Base-by-base conservation (phyloP, 2,113 vertebrate species). In the Neolamprologus modestus region DNA sequence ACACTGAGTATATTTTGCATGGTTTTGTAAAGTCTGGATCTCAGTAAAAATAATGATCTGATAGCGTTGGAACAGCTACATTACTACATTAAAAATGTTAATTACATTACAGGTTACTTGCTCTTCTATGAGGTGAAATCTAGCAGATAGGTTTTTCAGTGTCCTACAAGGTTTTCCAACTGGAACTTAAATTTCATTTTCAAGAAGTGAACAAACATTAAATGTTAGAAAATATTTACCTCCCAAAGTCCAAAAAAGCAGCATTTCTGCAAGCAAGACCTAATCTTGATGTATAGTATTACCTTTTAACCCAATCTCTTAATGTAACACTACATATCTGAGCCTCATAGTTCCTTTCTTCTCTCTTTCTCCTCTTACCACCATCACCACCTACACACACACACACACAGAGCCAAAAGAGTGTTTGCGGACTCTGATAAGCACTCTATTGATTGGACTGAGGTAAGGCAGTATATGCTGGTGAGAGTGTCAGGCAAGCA, bases 371-470 rank as follows among this genome's bases (percentile, higher is more conserved):
- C 17, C 13, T 82, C 3, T 55, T 90, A 71, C 26, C 24, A 50
- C 59, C 53, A 66, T 33, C 55, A 19, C 31, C 59, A 73, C 85
- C 54, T 8, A 81, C 87, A 81, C 13, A 78, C 4, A 26, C 0
- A 53, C 53, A 47, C 42, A 47, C 42, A 19, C 7, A 66, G 2
- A 66, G 19, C 61, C 61, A 66, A 37, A 13, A 37, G 61, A 66
- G 33, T 66, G 61, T 66, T 66, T 37, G 63, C 7, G 1, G 55
- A 90, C 79, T 87, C 79, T 92, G 82, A 92, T 94, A 91, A 90
- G 87, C 76, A 83, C 84, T 90, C 82, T 92, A 96, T 95, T 87
- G 94, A 96, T 94, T 93, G 90, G 82, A 85, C 79, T 21, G 47
- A 91, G 85, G 89, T 87, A 93, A 92, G 91, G 90, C 86, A 83